Evolutionary conservation across 1,140 invertebrate species (phyloP), one percentile per base, ranked within the genome.

Genomic region (Chironomus tepperi): DNA sequence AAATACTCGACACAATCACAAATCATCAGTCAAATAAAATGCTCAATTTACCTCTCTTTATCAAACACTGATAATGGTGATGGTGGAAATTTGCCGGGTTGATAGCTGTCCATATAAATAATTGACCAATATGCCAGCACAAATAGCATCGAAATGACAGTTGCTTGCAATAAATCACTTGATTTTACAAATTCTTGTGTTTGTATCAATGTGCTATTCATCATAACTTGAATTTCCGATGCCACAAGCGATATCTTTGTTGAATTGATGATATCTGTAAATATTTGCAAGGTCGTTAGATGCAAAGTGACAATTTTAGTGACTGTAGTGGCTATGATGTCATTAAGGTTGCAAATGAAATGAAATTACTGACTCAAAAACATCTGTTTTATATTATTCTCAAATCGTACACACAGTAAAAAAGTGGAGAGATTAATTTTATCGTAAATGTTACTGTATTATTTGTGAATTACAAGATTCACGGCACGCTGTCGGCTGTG

Each of bases 241-340:
- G 19, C 65, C 65, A 70, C 65, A 19, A 18, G 18, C 65, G 65
- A 18, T 15, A 70, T 15, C 12, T 57, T 57, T 57, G 47, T 57
- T 57, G 65, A 70, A 70, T 70, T 70, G 65, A 21, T 70, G 65
- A 70, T 70, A 70, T 21, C 65, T 70, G 18, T n/a, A n/a, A 12
- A 57, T n/a, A n/a, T n/a, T n/a, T n/a, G n/a, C n/a, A 67, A 67
- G 16, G 16, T 18, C 12, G 64, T 15, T 18, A 67, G 16, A 16
- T 10, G 18, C 8, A 7, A 70, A 70, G 18, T 8, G 18, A 70
- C 9, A 70, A 70, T 16, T 18, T 18, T 15, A 19, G n/a, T 5
- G n/a, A n/a, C 12, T 3, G 47, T 5, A 5, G n/a, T n/a, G 12
- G 47, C 47, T 15, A 57, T 57, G 47, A 57, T n/a, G n/a, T 57